A percentile compares a stretch with the other conserved stretches of the same genome.
Evolutionary conservation across 2,113 vertebrate species (phyloP).

Genomic region (Lampris megalopsis): DNA sequence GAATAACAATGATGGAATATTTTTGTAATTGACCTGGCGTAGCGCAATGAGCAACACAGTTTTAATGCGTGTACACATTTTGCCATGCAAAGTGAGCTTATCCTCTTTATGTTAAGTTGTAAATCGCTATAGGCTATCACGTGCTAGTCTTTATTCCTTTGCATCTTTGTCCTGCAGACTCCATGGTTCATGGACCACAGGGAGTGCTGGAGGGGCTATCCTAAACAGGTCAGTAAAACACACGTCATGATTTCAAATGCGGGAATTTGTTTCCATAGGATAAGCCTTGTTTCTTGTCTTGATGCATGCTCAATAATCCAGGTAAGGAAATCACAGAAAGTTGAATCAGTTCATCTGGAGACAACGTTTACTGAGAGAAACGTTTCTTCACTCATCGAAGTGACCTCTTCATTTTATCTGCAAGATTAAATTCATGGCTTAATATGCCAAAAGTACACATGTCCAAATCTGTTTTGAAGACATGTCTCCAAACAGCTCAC

Average conservation of each 20-base stretch:
- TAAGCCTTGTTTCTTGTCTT: no score
- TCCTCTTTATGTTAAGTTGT: no score
- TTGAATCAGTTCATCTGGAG: no score
- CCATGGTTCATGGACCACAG: slow-evolving; percentile 90
- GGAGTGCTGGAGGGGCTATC: slow-evolving; percentile 90
- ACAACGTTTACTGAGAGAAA: no score
- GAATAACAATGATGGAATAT: background rate
- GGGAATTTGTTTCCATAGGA: no score
- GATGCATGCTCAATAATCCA: no score
- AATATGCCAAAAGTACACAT: no score
- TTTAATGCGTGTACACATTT: background rate
- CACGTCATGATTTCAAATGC: background rate
- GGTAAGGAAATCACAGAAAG: no score
- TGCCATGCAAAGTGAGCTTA: background rate
- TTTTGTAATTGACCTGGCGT: background rate
- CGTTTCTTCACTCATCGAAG: no score
- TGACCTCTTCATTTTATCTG: no score
- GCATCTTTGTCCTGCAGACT: slow-evolving; percentile 79
- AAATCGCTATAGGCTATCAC: background rate
- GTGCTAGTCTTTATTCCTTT: background rate
- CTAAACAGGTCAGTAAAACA: slow-evolving; percentile 85
- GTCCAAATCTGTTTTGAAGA: background rate
- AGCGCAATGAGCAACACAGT: no score
- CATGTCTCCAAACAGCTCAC: background rate
- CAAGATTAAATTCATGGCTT: no score